Evolutionary conservation across 2,888 invertebrate species (phyloP).

Genomic region (Cosmia trapezina): DNA sequence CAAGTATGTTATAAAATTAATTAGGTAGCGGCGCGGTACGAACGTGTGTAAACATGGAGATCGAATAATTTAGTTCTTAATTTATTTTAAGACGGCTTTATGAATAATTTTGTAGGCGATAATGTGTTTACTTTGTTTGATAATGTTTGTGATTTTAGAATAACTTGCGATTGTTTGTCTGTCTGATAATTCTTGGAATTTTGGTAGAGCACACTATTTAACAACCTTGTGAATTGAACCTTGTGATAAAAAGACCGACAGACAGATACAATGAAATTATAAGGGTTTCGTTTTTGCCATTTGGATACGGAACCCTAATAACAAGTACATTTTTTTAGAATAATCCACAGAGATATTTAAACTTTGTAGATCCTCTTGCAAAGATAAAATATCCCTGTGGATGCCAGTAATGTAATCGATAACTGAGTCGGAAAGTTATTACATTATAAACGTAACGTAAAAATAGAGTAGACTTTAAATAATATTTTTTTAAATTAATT

Average conservation of each 20-base stretch:
- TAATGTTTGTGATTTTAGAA: slow-evolving; percentile 19
- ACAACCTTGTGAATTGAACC: no score
- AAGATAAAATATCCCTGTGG: no score
- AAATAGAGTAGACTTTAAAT: background rate
- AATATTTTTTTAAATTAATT: background rate
- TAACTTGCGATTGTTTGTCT: slow-evolving; percentile 19
- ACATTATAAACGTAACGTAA: background rate
- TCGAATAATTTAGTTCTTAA: slow-evolving; percentile 53
- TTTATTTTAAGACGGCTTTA: slow-evolving; percentile 42
- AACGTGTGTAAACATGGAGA: slow-evolving; percentile 47
- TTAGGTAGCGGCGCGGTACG: slow-evolving; percentile 43
- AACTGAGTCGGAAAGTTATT: background rate
- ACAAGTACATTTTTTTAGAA: background rate
- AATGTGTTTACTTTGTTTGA: slow-evolving; percentile 44
- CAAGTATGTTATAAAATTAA: slow-evolving; percentile 63
- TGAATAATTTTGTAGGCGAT: slow-evolving; percentile 30
- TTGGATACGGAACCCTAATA: background rate
- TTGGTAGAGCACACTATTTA: background rate
- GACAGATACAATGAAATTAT: no score
- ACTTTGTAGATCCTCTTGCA: no score
- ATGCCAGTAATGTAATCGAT: no score
- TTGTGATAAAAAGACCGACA: background rate
- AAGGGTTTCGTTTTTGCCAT: background rate
- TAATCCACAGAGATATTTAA: background rate
- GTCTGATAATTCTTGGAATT: slow-evolving; percentile 14